phyloP scores from a whole-genome alignment of 2,113 vertebrate species.

The Solea senegalensis region DNA sequence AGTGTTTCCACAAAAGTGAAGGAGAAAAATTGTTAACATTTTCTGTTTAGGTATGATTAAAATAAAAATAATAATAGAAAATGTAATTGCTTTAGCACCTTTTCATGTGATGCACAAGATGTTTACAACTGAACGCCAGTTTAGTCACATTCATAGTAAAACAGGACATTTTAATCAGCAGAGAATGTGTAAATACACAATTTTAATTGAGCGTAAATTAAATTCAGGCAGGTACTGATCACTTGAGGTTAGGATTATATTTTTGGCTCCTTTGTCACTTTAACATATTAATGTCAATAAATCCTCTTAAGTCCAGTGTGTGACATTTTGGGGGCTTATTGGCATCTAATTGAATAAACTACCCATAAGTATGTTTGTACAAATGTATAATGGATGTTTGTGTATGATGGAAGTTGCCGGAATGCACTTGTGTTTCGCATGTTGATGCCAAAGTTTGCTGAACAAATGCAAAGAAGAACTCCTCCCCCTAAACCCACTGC shows the following conservation, averaged over 20 bases:
- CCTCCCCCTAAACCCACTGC: too few relatives aligned
- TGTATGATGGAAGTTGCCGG: too few relatives aligned
- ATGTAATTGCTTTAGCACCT: slow-evolving; percentile 20
- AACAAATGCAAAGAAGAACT: too few relatives aligned
- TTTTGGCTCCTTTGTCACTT: neutral
- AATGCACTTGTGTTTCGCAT: too few relatives aligned
- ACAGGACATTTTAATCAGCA: neutral
- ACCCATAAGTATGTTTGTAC: too few relatives aligned
- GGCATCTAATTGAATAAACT: too few relatives aligned
- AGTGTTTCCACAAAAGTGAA: neutral
- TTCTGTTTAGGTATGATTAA: slow-evolving; percentile 1
- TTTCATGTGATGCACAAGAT: neutral
- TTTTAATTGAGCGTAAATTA: neutral
- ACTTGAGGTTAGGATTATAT: neutral
- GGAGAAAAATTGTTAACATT: neutral
- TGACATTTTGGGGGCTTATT: too few relatives aligned
- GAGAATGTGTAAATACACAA: neutral
- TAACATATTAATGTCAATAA: too few relatives aligned
- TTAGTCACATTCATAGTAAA: slow-evolving; percentile 1
- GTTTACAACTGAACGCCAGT: neutral
- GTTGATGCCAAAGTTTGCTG: too few relatives aligned
- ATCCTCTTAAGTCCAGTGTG: too few relatives aligned
- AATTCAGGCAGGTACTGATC: neutral
- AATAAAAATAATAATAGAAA: slow-evolving; percentile 2
- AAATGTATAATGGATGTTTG: too few relatives aligned